Conservation (phyloP, 2,113 vertebrate genomes). For the Halichoerus grypus region DNA sequence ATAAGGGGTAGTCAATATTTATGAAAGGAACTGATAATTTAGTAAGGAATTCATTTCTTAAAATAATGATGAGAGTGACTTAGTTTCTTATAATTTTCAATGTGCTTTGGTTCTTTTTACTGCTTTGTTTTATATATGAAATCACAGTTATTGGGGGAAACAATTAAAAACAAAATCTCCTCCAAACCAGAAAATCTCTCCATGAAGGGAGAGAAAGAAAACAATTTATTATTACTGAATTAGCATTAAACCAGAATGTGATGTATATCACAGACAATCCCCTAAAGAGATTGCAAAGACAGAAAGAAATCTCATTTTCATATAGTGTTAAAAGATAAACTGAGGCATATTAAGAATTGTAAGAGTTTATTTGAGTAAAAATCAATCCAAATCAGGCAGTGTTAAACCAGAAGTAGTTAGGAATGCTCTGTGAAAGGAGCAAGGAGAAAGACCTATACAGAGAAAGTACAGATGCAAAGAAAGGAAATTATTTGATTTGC, state of each 20-base stretch:
- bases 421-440: background rate
- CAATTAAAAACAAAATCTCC: background rate
- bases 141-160: background rate
- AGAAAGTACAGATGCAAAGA: background rate
- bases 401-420: background rate
- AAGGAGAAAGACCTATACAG: background rate
- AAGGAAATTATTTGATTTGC: background rate
- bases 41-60: background rate
- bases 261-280: background rate
- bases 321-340: background rate
- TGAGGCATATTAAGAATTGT: background rate
- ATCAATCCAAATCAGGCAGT: background rate
- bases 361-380: background rate
- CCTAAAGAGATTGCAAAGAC: background rate
- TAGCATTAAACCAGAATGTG: background rate
- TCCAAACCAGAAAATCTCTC: background rate
- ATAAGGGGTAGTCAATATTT: background rate
- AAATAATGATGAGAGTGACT: background rate
- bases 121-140: background rate
- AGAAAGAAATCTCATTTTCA: background rate
- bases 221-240: background rate
- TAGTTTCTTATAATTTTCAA: background rate
- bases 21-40: background rate
- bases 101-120: background rate
- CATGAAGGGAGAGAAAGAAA: background rate